A percentile compares a stretch with the other conserved stretches of the same genome.
Evolutionary conservation across 2,113 vertebrate genomes (phyloP).

Genomic region (Sturnira hondurensis): DNA sequence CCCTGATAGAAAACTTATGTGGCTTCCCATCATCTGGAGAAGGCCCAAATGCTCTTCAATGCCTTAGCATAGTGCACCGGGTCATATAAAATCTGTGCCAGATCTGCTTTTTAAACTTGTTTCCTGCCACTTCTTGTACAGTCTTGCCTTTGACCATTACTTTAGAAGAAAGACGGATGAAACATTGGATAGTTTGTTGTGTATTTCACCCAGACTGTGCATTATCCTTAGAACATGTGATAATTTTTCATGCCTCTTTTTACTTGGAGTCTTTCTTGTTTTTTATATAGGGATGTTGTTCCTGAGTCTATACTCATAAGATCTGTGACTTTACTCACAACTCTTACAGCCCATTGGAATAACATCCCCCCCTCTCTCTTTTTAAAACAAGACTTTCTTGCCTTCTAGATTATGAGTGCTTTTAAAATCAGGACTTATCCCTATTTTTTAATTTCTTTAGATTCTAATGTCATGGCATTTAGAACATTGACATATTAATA

Average conservation of each 20-base stretch:
- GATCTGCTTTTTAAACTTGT: neutral
- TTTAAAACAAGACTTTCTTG: neutral
- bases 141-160: neutral
- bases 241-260: neutral
- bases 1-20: neutral
- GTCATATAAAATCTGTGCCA: neutral
- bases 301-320: neutral
- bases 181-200: neutral
- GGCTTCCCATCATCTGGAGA: neutral
- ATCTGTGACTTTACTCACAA: neutral
- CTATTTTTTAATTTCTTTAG: neutral
- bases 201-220: neutral
- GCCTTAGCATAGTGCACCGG: neutral
- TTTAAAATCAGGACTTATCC: neutral
- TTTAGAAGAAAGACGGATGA: neutral
- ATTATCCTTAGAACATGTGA: neutral
- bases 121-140: neutral
- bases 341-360: neutral
- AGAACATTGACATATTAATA: constrained; percentile 21
- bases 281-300: neutral
- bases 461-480: neutral
- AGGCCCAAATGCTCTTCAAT: neutral
- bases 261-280: neutral
- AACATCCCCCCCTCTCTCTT: neutral
- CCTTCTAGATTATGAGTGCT: neutral